Percentiles rank a stretch among this genome's conserved stretches.
These are phyloP conservation scores for Anthrax anthrax DNA, from an alignment of 2,888 invertebrate species.

Conservation along the genomic window DNA sequence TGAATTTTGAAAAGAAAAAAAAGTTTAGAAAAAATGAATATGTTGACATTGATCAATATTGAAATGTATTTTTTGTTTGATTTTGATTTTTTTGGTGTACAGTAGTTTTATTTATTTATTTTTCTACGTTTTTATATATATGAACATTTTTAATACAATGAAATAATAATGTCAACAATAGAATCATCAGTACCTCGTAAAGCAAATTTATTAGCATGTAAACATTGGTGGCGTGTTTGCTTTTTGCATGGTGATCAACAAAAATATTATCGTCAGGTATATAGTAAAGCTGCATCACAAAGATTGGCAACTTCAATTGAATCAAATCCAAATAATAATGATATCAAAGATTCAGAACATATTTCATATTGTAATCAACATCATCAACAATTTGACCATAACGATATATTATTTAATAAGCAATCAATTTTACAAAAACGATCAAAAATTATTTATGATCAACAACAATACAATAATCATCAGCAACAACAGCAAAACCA, in stretches of 20 bases:
- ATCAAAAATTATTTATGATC: not conserved
- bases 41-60: no score
- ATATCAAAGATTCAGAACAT: not conserved
- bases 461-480: not conserved
- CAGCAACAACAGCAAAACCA: not conserved
- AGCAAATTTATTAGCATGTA: constrained; percentile 37
- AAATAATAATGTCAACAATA: constrained; percentile 3
- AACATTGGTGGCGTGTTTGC: constrained; percentile 76
- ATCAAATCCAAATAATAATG: constrained; percentile 2
- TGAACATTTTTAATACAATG: not conserved
- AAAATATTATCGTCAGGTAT: constrained; percentile 61
- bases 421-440: not conserved
- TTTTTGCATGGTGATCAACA: constrained; percentile 70
- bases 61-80: no score
- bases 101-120: no score
- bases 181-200: constrained; percentile 4
- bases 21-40: no score
- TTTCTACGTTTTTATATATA: no score
- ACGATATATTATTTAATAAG: not conserved
- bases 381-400: not conserved
- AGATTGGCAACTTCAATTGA: constrained; percentile 27
- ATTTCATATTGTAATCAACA: not conserved
- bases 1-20: no score
- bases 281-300: constrained; percentile 35
- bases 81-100: no score